A percentile compares a stretch with the other conserved stretches of the same genome.
Conservation (phyloP, 2,113 vertebrate genomes). For the Ranitomeya variabilis region DNA sequence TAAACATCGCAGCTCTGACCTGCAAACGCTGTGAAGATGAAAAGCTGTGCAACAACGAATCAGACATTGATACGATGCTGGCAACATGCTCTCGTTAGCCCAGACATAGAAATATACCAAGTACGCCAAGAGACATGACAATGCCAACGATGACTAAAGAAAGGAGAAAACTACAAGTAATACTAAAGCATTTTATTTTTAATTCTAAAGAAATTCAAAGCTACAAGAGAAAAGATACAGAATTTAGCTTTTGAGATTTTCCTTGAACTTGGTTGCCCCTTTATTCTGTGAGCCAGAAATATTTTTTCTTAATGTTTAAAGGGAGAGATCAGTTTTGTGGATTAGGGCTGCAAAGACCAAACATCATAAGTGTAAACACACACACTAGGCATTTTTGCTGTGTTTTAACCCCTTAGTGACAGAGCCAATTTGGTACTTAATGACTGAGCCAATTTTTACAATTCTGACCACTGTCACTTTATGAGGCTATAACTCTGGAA, state of each 20-base stretch:
- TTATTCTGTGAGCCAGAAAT: neutral
- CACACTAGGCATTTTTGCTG: no score
- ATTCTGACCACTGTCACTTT: no score
- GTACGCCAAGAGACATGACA: constrained; percentile 31
- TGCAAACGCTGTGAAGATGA: constrained; percentile 46
- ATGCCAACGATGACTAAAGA: constrained; percentile 18
- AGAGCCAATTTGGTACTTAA: no score
- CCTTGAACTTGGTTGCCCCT: neutral
- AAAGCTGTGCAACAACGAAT: constrained; percentile 42
- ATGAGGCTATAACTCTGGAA: no score
- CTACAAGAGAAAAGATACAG: neutral
- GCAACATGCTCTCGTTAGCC: constrained; percentile 46
- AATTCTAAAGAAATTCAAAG: constrained; percentile 6
- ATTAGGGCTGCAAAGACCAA: neutral
- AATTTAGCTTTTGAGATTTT: neutral
- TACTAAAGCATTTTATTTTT: neutral
- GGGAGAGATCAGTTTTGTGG: neutral
- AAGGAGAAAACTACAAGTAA: neutral
- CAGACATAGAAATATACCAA: constrained; percentile 35
- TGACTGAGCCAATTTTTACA: no score
- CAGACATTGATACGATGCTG: constrained; percentile 24
- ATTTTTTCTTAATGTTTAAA: neutral
- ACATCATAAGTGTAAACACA: neutral
- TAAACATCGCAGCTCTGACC: constrained; percentile 55
- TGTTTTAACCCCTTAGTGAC: no score